phyloP scores from a whole-genome alignment of 2,113 vertebrate species.

The Spheniscus mendiculus region DNA sequence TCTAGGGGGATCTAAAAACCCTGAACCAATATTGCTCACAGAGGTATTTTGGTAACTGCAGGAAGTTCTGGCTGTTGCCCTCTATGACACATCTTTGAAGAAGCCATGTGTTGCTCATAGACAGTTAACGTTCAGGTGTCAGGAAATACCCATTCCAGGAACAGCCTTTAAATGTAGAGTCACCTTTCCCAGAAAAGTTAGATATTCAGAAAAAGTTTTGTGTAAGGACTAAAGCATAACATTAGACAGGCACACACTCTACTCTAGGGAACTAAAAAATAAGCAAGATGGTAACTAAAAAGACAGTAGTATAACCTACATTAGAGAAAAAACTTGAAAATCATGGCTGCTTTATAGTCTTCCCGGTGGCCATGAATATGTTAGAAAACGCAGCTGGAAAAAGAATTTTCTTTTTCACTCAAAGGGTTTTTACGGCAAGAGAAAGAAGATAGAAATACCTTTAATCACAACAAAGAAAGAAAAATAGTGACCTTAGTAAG shows the following conservation, averaged over 20 bases:
- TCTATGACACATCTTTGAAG: constrained; percentile 35
- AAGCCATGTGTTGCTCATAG: background rate
- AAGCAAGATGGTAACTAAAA: background rate
- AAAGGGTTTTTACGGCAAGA: background rate
- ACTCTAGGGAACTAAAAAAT: background rate
- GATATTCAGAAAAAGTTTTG: background rate
- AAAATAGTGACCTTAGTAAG: background rate
- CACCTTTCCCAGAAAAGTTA: constrained; percentile 27
- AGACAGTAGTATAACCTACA: background rate
- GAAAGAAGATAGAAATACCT: constrained; percentile 23
- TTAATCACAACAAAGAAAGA: constrained; percentile 4
- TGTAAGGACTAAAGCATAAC: background rate
- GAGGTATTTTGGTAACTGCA: constrained; percentile 38
- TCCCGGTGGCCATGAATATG: background rate
- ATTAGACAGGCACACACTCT: background rate
- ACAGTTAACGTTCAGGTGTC: constrained; percentile 11
- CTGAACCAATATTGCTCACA: background rate
- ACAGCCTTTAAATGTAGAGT: background rate
- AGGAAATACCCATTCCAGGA: constrained; percentile 46
- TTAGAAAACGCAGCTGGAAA: constrained; percentile 12
- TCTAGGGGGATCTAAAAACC: background rate
- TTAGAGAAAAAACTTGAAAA: background rate
- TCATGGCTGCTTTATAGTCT: background rate
- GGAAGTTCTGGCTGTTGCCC: constrained; percentile 57
- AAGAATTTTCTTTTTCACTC: background rate